Evolutionary conservation across 2,113 vertebrate species (phyloP).

Genomic region (Oceanites oceanicus): DNA sequence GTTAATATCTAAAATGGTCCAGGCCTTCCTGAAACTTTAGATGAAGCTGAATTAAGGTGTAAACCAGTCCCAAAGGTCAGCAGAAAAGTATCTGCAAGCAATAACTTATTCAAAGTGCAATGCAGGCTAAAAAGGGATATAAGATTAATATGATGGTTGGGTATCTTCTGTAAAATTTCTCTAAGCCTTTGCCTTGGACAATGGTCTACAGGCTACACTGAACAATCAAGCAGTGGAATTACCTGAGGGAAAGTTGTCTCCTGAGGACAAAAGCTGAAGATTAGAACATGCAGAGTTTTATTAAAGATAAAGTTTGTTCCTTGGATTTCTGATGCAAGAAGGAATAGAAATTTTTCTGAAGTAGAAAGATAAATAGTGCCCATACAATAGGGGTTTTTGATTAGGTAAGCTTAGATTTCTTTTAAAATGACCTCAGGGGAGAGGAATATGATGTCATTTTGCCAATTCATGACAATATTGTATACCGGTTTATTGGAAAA

Average conservation of each 20-base stretch:
- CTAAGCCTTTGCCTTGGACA: not conserved
- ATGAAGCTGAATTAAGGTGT: conserved; percentile 33
- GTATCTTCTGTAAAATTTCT: not conserved
- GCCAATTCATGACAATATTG: not conserved
- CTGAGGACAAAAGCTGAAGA: not conserved
- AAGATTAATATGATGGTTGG: not conserved
- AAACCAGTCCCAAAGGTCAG: conserved; percentile 4
- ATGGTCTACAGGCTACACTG: not conserved
- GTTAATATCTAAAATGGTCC: conserved; percentile 38
- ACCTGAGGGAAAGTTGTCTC: not conserved
- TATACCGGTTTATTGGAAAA: not conserved
- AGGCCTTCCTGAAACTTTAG: conserved; percentile 22
- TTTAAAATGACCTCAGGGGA: not conserved
- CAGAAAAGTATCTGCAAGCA: conserved; percentile 9
- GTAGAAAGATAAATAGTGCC: not conserved
- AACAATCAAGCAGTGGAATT: not conserved
- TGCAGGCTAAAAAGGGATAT: not conserved
- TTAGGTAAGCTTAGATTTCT: not conserved
- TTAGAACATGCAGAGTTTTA: not conserved
- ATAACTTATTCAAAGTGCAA: not conserved
- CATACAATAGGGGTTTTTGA: not conserved
- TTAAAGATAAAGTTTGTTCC: not conserved
- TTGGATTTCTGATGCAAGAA: not conserved
- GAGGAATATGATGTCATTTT: not conserved
- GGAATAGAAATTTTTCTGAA: not conserved